Base-by-base conservation (phyloP, 1,140 invertebrate species). In the Polyergus mexicanus region DNA sequence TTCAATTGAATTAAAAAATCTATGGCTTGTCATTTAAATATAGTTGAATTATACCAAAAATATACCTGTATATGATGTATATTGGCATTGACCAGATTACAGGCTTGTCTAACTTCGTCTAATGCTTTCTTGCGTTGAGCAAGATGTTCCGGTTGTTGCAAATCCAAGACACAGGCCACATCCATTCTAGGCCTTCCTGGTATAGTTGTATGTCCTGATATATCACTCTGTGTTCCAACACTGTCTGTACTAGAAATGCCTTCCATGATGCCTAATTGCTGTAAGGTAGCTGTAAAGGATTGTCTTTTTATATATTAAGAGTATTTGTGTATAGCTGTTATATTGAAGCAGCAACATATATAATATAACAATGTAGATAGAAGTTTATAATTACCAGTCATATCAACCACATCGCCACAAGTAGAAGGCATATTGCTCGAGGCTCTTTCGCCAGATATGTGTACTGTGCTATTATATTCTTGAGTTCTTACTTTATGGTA, bases 121-220 rank as follows among this genome's bases (percentile, higher is more conserved):
- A 98, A 95, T 25, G 98, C 98, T 94, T 96, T 97, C 94, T 97
- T 97, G 71, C 98, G 96, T 84, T 98, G 97, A 66, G 95, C 93
- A 74, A 98, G 94, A 94, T 97, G 96, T 88, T 97, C 96, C 22
- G 96, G 94, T 93, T 97, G 96, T 90, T 97, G 96, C 38, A 98
- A 95, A 95, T 99, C 98, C 88, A 99, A 96, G 69, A 99, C 97
- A 96, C 98, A 98, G 77, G 98, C 98, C 65, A 99, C 98, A 94
- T 99, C 98, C 97, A 99, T 99, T 86, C 96, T 96, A 58, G 96
- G 96, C 88, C 96, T 96, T 32, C 95, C 95, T 22, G 95, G 92
- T 87, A 97, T 95, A 2, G 96, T 95, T 10, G 97, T 97, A 66
- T 96, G 95, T 68, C 96, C 96, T 5, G 97, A 97, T 68, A 96